Percentiles rank a stretch among this genome's conserved stretches.
These are phyloP conservation scores for Cinclus mexicanus DNA, from an alignment of 2,113 vertebrate species.

Conservation along the genomic window DNA sequence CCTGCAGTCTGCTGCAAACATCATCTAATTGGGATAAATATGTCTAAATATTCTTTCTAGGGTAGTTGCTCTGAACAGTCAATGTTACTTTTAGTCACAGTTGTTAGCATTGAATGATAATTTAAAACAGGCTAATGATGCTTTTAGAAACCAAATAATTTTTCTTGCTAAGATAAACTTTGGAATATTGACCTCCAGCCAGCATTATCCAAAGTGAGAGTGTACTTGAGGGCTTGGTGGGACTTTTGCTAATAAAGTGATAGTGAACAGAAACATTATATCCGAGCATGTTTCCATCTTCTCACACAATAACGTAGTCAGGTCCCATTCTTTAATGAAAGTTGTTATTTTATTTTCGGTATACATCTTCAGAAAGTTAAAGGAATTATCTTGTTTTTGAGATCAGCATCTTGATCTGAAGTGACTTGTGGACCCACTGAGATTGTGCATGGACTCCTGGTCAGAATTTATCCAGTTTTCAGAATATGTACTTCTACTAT, in stretches of 20 bases:
- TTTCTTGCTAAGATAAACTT: not conserved
- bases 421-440: not conserved
- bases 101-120: not conserved
- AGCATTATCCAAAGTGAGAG: not conserved
- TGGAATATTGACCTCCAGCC: not conserved
- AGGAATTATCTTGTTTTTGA: not conserved
- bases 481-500: not conserved
- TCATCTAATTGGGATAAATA: not conserved
- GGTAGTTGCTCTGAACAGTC: not conserved
- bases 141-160: not conserved
- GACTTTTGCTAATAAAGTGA: not conserved
- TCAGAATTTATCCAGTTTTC: not conserved
- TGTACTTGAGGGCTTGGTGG: not conserved
- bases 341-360: not conserved
- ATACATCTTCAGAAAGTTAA: not conserved
- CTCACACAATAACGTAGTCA: not conserved
- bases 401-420: not conserved
- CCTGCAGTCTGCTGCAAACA: not conserved
- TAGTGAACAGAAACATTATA: not conserved
- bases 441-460: accelerated
- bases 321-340: not conserved
- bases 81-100: not conserved
- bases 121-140: not conserved
- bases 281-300: not conserved
- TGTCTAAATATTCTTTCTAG: not conserved